Conservation (phyloP, 1,140 invertebrate species). For the Drosophila elegans region DNA sequence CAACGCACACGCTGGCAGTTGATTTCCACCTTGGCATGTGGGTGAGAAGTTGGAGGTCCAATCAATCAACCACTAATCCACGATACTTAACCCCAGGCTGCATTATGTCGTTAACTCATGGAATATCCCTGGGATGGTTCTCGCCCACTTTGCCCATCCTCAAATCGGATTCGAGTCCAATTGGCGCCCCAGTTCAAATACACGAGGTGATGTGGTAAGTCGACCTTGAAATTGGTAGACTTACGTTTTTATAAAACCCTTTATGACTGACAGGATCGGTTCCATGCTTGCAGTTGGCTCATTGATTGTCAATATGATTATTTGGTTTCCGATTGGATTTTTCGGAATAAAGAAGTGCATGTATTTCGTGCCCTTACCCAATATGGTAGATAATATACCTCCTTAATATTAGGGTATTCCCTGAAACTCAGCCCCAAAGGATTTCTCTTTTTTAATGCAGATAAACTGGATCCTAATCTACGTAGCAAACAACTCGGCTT, state of each 20-base stretch:
- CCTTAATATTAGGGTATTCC: background rate
- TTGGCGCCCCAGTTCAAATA: background rate
- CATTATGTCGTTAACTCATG: constrained; percentile 4
- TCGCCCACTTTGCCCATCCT: constrained; percentile 2
- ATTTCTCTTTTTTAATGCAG: constrained; percentile 15
- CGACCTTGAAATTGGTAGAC: too few relatives aligned
- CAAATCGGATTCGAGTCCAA: background rate
- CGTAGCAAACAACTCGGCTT: constrained; percentile 43
- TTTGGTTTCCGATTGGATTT: constrained; percentile 49
- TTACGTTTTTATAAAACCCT: background rate
- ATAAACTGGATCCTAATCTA: constrained; percentile 67
- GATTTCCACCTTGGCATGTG: constrained; percentile 7
- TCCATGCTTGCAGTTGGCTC: constrained; percentile 52
- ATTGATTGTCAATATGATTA: constrained; percentile 38
- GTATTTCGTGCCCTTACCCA: constrained; percentile 59
- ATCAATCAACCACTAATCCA: background rate
- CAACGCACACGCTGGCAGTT: constrained; percentile 8
- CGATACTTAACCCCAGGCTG: background rate
- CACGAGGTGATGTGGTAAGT: constrained; percentile 4
- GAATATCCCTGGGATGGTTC: constrained; percentile 30
- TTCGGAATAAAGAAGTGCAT: constrained; percentile 63
- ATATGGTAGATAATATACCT: constrained; percentile 39
- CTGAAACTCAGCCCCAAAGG: background rate
- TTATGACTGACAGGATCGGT: constrained; percentile 42
- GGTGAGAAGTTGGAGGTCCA: background rate